These are phyloP conservation scores for Sphyrna mokarran DNA, from an alignment of 2,113 vertebrate genomes.

Conservation along the genomic window DNA sequence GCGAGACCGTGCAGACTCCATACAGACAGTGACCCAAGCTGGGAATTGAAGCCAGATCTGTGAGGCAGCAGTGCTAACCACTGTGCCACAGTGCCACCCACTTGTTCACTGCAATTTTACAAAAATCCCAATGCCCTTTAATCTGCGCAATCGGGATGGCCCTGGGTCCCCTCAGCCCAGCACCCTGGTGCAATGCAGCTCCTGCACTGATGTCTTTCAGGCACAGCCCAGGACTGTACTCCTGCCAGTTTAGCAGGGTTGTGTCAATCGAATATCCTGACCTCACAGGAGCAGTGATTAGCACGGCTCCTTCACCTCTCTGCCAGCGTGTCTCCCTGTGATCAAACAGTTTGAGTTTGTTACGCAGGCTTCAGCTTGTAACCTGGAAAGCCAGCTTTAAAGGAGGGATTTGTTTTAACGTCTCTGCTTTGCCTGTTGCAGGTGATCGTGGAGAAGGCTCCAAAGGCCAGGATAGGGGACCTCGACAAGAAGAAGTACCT, in stretches of 20 bases:
- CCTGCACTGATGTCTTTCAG: neutral
- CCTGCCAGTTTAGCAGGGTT: too few species aligned
- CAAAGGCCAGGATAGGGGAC: slow-evolving; percentile 89
- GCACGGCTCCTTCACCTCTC: neutral
- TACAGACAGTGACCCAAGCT: too few species aligned
- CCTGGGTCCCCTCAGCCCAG: neutral
- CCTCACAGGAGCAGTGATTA: neutral
- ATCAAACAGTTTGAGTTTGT: neutral
- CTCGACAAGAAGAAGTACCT: slow-evolving; percentile 92
- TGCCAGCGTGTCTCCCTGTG: neutral
- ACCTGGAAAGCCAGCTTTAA: neutral
- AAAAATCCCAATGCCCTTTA: neutral
- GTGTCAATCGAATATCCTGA: too few species aligned
- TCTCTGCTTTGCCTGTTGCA: slow-evolving; percentile 43
- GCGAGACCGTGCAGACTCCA: too few species aligned
- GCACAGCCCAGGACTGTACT: neutral
- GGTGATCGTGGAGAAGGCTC: slow-evolving; percentile 90
- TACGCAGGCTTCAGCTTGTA: neutral
- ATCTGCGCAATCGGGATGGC: neutral
- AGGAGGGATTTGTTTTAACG: neutral
- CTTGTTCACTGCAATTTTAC: neutral
- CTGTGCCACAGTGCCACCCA: too few species aligned
- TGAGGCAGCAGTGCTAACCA: too few species aligned
- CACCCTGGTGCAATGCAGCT: neutral
- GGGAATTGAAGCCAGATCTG: too few species aligned